Evolutionary conservation across 2,113 vertebrate species (phyloP).

Genomic region (Hippocampus guttulatus): DNA sequence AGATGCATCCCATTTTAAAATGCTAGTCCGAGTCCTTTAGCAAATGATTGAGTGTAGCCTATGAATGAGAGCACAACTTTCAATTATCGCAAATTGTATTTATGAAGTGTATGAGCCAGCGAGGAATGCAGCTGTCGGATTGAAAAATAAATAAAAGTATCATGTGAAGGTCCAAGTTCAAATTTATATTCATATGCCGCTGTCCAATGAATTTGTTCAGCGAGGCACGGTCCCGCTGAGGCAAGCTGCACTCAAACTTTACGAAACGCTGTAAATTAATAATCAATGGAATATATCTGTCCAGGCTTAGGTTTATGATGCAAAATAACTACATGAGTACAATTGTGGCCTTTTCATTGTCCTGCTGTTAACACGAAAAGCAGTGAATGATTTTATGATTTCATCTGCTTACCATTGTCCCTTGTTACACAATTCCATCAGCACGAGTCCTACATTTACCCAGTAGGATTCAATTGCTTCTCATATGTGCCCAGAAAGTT

Average conservation of each 20-base stretch:
- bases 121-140: background rate
- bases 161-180: background rate
- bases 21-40: constrained; percentile 10
- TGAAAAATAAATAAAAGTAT: background rate
- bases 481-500: background rate
- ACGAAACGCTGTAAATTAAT: background rate
- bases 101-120: constrained; percentile 1
- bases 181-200: background rate
- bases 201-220: background rate
- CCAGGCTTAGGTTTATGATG: background rate
- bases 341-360: background rate
- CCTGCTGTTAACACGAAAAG: background rate
- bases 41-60: constrained; percentile 23
- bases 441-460: background rate
- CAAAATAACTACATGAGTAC: background rate
- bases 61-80: constrained; percentile 35
- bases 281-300: background rate
- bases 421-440: background rate
- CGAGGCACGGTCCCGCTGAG: background rate
- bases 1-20: constrained; percentile 17
- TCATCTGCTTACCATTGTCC: background rate
- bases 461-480: background rate
- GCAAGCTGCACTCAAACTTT: background rate
- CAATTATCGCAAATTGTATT: constrained; percentile 35
- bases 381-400: background rate